Percentiles rank a stretch among this genome's conserved stretches.
Conservation (phyloP, 2,888 invertebrate genomes). For the Lordiphosa andalusiaca region DNA sequence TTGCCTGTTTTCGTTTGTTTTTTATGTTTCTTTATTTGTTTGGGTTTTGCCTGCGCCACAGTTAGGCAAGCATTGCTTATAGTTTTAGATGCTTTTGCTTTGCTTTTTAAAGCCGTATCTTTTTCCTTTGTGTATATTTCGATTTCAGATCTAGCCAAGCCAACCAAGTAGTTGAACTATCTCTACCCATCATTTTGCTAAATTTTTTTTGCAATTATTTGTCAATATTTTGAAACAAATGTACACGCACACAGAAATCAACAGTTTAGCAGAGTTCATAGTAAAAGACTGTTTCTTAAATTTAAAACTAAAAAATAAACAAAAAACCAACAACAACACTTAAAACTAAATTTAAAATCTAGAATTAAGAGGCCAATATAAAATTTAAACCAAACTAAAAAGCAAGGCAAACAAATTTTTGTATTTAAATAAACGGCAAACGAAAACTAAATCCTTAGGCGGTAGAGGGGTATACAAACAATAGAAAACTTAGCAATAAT, state of each 20-base stretch:
- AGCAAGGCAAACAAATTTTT: conserved; percentile 47
- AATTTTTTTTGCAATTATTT: too few species aligned
- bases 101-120: conserved; percentile 6
- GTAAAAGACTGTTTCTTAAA: conserved; percentile 73
- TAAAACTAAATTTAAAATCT: conserved; percentile 21
- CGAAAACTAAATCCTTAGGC: conserved; percentile 9
- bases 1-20: conserved; percentile 58
- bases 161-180: conserved; percentile 53
- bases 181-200: conserved; percentile 6
- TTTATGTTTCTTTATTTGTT: conserved; percentile 23
- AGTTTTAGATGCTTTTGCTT: conserved; percentile 22
- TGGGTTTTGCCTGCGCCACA: conserved; percentile 36
- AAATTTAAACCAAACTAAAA: conserved; percentile 19
- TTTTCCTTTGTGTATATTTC: conserved; percentile 30
- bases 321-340: conserved; percentile 24
- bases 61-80: conserved; percentile 37
- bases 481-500: conserved; percentile 15
- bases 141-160: conserved; percentile 68
- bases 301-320: conserved; percentile 41
- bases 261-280: conserved; percentile 68
- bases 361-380: conserved; percentile 4
- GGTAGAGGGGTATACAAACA: conserved; percentile 1
- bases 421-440: conserved; percentile 40
- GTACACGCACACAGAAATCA: conserved; percentile 15
- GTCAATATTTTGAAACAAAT: conserved; percentile 11